These are phyloP conservation scores for Caerostris extrusa DNA, from an alignment of 1,140 invertebrate genomes.

Conservation along the genomic window DNA sequence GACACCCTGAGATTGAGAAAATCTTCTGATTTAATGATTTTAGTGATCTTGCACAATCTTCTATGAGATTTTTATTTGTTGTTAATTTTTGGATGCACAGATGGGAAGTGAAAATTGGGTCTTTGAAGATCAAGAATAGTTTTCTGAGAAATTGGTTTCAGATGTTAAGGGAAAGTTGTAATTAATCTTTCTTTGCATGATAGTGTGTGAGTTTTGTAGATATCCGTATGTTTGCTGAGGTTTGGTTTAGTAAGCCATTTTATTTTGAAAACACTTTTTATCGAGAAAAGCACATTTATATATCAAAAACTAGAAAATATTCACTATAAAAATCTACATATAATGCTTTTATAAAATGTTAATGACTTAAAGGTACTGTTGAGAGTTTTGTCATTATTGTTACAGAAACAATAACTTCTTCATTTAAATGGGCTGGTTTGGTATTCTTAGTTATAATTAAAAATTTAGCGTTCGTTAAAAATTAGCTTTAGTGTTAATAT, in stretches of 20 bases:
- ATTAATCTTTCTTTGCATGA: neutral
- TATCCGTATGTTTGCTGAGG: too few relatives aligned
- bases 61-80: neutral
- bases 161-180: neutral
- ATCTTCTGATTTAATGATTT: constrained; percentile 39
- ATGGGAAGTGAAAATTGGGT: neutral
- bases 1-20: constrained; percentile 39
- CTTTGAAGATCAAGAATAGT: neutral
- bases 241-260: neutral
- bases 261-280: neutral
- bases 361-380: too few relatives aligned
- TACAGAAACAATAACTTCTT: too few relatives aligned
- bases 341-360: too few relatives aligned
- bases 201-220: too few relatives aligned
- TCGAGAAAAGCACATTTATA: neutral
- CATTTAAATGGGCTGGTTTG: too few relatives aligned
- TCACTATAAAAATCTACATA: too few relatives aligned
- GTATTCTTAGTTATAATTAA: too few relatives aligned
- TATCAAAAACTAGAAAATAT: too few relatives aligned
- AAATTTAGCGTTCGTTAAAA: too few relatives aligned
- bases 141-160: neutral
- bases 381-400: too few relatives aligned
- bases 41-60: constrained; percentile 30
- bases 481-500: too few relatives aligned
- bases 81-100: neutral